phyloP scores from a whole-genome alignment of 2,888 invertebrate genomes.

The Drosophila nr. perissopoda region DNA sequence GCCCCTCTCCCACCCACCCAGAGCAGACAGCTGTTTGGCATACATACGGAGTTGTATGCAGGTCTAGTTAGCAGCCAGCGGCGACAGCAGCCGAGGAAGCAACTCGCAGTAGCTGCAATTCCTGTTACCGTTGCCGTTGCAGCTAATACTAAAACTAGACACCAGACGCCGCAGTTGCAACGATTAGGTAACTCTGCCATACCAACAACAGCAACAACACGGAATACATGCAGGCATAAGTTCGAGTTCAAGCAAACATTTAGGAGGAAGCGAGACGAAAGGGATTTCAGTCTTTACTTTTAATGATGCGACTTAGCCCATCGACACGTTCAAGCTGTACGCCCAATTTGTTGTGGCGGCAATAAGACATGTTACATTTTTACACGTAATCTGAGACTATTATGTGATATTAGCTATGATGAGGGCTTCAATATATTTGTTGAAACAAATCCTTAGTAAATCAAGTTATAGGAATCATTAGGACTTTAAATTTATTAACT shows the following conservation, averaged over 20 bases:
- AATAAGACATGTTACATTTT: not conserved
- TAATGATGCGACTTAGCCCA: slow-evolving; percentile 7
- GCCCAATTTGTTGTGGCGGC: not conserved
- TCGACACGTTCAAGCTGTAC: slow-evolving; percentile 25
- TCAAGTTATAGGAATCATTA: not conserved
- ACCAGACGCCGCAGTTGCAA: slow-evolving; percentile 47
- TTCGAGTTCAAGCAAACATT: slow-evolving; percentile 82
- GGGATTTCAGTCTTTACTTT: not conserved
- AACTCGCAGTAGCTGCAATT: slow-evolving; percentile 59
- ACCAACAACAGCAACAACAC: slow-evolving; percentile 19
- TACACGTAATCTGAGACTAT: too few species aligned
- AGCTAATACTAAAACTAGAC: slow-evolving; percentile 48
- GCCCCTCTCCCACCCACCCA: slow-evolving; percentile 11
- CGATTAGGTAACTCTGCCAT: slow-evolving; percentile 66
- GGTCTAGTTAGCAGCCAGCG: slow-evolving; percentile 50
- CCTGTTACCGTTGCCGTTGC: slow-evolving; percentile 12
- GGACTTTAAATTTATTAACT: not conserved
- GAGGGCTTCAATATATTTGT: not conserved
- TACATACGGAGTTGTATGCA: slow-evolving; percentile 21
- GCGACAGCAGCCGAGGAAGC: slow-evolving; percentile 59
- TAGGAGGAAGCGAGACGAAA: slow-evolving; percentile 28
- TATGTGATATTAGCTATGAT: not conserved
- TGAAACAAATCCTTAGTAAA: not conserved
- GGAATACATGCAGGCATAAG: slow-evolving; percentile 58
- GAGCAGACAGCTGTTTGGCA: slow-evolving; percentile 28